Evolutionary conservation across 2,797 vertebrate species (phyloP).

Genomic region (Podarcis siculus): DNA sequence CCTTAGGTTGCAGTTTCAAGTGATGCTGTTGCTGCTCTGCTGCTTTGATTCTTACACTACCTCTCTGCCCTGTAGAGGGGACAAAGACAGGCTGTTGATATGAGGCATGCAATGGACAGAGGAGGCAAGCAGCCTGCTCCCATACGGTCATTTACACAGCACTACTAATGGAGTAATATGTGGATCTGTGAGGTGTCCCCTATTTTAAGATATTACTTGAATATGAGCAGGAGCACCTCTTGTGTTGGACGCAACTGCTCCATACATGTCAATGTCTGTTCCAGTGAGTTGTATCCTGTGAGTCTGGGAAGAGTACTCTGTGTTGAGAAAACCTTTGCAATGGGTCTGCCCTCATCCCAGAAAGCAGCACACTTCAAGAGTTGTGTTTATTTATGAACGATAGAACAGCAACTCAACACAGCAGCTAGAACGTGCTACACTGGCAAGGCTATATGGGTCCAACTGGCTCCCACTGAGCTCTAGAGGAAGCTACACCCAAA

Average conservation of each 20-base stretch:
- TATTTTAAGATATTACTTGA: slow-evolving; percentile 1
- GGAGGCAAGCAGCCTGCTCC: not conserved
- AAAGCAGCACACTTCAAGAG: too few relatives aligned
- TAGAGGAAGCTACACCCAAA: too few relatives aligned
- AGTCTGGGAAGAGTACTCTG: too few relatives aligned
- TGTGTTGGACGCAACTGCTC: not conserved
- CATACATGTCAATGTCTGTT: not conserved
- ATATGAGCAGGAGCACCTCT: not conserved
- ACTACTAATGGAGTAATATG: not conserved
- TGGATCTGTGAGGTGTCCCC: not conserved
- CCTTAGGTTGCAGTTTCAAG: slow-evolving; percentile 3
- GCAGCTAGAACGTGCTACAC: too few relatives aligned
- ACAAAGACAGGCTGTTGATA: not conserved
- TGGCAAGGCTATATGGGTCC: too few relatives aligned
- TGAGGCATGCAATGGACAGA: not conserved
- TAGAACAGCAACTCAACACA: too few relatives aligned
- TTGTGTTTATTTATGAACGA: too few relatives aligned
- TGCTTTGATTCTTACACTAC: not conserved
- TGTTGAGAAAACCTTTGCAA: too few relatives aligned
- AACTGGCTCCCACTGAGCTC: too few relatives aligned
- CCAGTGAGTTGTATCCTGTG: too few relatives aligned
- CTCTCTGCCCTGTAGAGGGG: not conserved
- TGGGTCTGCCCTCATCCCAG: too few relatives aligned
- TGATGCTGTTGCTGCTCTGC: not conserved
- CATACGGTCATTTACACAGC: not conserved